Evolutionary conservation across 2,888 invertebrate species (phyloP), one percentile per base, ranked within the genome.

Genomic region (Mesopsocus fuscifrons): DNA sequence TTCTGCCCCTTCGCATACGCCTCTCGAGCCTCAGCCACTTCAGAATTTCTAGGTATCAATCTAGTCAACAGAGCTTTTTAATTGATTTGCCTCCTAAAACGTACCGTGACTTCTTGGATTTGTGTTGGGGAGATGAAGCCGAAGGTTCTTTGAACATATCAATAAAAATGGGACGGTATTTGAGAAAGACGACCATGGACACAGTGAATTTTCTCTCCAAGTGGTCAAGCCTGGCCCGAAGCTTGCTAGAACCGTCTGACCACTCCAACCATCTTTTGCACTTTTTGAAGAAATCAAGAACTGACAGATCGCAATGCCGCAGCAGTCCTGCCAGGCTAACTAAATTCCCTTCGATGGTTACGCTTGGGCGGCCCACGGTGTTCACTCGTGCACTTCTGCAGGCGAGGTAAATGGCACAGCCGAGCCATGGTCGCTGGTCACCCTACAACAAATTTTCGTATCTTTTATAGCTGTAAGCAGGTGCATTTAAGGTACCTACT

Each of bases 251-350:
- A 62, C 91, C 71, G 49, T 78, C 77, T 1, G 88, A 80, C 89
- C 97, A 92, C 54, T 91, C 88, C 47, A 83, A 77, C 95, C 95
- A 98, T 56, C 80, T 80, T 57, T 85, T 82, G 55, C 92, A 89
- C 66, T 94, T 94, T 49, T 74, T 76, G 57, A 95, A 92, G 63
- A 97, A 97, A 55, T 94, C 84, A 47, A 84, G 80, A 47, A 95
- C 68, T 57, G 88, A 89, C 54, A 94, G 72, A 60, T 87, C 85
- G 59, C 89, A 88, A 42, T 84, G 72, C 51, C 87, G 71, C 8
- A 95, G 67, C n/a, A 95, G 68, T 52, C 84, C 74, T 11, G 89
- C 92, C 20, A 95, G 66, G 49, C 88, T 89, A 17, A 95, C 84
- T 61, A 87, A 83, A 61, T 89, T 91, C 22, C 91, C 88, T 62